Evolutionary conservation across 1,140 invertebrate species (phyloP).

Genomic region (Pteromalus puparum): DNA sequence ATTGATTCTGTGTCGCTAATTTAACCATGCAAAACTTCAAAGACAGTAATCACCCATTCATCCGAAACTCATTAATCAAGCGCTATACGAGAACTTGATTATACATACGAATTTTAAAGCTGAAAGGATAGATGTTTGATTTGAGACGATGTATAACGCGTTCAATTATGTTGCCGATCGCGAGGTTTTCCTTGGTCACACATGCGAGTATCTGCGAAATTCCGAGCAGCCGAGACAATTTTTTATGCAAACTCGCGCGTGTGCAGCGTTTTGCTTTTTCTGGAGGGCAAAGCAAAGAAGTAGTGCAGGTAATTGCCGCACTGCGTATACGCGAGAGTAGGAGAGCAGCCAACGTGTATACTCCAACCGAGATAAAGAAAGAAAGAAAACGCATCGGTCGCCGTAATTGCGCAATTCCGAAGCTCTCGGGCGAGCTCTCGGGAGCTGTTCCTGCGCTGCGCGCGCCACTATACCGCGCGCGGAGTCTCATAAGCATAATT

Average conservation of each 20-base stretch:
- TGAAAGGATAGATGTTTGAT: not conserved
- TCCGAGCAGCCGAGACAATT: too few relatives aligned
- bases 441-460: not conserved
- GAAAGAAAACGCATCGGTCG: conserved; percentile 38
- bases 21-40: not conserved
- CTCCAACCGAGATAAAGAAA: conserved; percentile 11
- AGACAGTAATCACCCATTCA: conserved; percentile 20
- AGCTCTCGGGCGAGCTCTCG: conserved; percentile 40
- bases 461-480: not conserved
- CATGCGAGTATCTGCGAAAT: too few relatives aligned
- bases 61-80: conserved; percentile 34
- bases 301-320: conserved; percentile 18
- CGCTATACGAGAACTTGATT: not conserved
- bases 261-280: conserved; percentile 28
- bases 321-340: conserved; percentile 1
- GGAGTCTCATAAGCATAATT: conserved; percentile 41
- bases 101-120: not conserved
- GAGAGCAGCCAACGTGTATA: conserved; percentile 31
- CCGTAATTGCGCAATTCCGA: conserved; percentile 51
- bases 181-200: too few relatives aligned
- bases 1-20: conserved; percentile 18
- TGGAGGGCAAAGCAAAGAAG: not conserved
- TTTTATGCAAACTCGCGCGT: not conserved
- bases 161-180: too few relatives aligned
- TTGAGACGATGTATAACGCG: not conserved